Base-by-base conservation (phyloP, 2,888 invertebrate species). In the Carabus problematicus region DNA sequence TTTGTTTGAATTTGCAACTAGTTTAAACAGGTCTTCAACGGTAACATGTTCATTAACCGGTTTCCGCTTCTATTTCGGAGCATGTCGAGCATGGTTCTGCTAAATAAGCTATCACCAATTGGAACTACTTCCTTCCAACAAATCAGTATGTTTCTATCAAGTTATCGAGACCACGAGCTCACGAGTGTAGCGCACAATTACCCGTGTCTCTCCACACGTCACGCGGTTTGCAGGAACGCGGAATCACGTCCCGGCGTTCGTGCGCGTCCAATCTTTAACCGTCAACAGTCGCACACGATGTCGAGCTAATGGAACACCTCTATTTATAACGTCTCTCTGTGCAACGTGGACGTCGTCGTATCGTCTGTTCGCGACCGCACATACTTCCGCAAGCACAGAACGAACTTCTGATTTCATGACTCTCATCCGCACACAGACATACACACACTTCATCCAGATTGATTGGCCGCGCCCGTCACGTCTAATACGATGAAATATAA, bases 401-500 rank as follows among this genome's bases (percentile, higher is more conserved):
- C 29, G 29, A 29, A 29, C 29, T 52, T 14, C 18, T 52, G 16
- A 52, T 52, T 52, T 52, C 52, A 52, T 52, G 52, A 52, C 52
- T 52, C 19, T 52, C 29, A 29, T 29, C n/a, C 52, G 16, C 52
- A 52, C 52, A 52, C 39, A 56, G 8, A 39, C 39, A 29, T 39
- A 56, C 1, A 12, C 11, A 29, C 29, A 43, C 19, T 61, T 62
- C 52, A 62, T 62, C 62, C 49, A 62, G 62, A 62, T 62, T 62
- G 49, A 62, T 62, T 49, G 62, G 49, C 47, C 29, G 1, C 39
- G 12, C 43, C 29, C 43, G 62, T 47, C 49, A 39, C 12, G n/a
- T 9, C 29, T 62, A 62, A 62, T 62, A 29, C 62, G 3, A 49
- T 62, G 62, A 62, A 40, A 62, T 62, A 62, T 62, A 62, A 62